Conservation (phyloP, 2,888 invertebrate species). For the Lagria hirta region DNA sequence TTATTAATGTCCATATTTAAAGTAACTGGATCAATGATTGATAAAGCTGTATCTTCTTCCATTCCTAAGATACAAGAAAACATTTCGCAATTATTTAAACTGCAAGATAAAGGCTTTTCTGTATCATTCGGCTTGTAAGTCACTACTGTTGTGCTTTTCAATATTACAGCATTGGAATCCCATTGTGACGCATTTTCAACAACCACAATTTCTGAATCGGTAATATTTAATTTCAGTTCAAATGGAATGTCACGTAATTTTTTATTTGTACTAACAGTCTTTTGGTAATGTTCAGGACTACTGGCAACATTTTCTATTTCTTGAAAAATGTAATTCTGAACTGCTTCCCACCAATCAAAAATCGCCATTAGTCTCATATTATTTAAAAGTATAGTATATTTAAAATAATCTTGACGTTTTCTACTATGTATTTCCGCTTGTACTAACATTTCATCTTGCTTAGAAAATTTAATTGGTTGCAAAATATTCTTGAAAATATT, state of each 20-base stretch:
- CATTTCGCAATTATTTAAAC: constrained; percentile 86
- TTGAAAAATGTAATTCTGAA: constrained; percentile 73
- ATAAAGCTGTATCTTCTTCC: constrained; percentile 86
- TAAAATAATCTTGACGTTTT: constrained; percentile 65
- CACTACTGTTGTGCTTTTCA: constrained; percentile 88
- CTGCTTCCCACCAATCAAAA: constrained; percentile 89
- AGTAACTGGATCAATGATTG: constrained; percentile 91
- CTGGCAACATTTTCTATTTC: constrained; percentile 42
- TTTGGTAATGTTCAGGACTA: constrained; percentile 37
- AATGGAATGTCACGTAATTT: constrained; percentile 48
- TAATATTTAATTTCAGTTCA: constrained; percentile 90
- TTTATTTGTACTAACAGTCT: constrained; percentile 29
- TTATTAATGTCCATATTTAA: constrained; percentile 69
- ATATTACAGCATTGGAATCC: constrained; percentile 92
- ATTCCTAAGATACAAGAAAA: constrained; percentile 88
- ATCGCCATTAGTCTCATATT: constrained; percentile 94
- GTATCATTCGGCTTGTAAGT: constrained; percentile 71
- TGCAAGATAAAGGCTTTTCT: constrained; percentile 80
- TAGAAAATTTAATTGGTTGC: constrained; percentile 60
- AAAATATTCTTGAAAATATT: constrained; percentile 90
- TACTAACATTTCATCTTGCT: constrained; percentile 38
- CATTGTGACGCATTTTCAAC: constrained; percentile 86
- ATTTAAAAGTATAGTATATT: constrained; percentile 87
- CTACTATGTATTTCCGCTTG: constrained; percentile 57
- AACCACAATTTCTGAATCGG: constrained; percentile 92